Evolutionary conservation across 2,888 invertebrate genomes (phyloP), one percentile per base, ranked within the genome.

Genomic region (Pecten maximus): DNA sequence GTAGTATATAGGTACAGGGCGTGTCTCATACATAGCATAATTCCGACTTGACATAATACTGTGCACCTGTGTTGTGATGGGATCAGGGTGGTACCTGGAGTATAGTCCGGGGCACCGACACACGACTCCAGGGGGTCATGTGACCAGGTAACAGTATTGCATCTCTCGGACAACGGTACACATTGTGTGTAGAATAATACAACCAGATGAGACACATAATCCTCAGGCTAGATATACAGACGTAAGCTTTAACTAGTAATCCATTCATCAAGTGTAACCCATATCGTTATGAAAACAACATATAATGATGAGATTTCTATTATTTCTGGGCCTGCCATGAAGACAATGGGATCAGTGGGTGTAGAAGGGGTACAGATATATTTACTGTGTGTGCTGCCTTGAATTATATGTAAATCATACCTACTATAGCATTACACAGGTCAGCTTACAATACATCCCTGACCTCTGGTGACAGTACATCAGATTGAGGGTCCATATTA

Each of bases 381-480:
- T 74, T 8, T 74, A 3, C 35, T 74, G 74, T 74, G n/a, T 74
- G 74, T 74, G 35, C 74, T 74, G 12, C 35, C 35, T 28, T 28
- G 8, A 35, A 12, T 12, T 74, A 35, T 74, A 74, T 74, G 74
- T 74, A 74, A 74, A 74, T 74, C 74, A 10, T 15, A 74, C 0
- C 2, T 74, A 19, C 74, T 74, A 74, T 74, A 74, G 74, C 28
- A 35, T 74, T 74, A 74, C 74, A 74, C 35, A 74, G 74, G 74
- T 74, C 74, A 74, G 74, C 16, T 74, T 74, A n/a, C 60, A 60
- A 60, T 60, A 35, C 74, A 74, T 74, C 35, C 35, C 74, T 28
- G 35, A 23, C 74, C 35, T 35, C 74, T 74, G 74, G 74, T 74
- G 35, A 74, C 74, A 74, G 35, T 0, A 74, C 35, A 74, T 74